These are phyloP conservation scores for Synergus itoensis DNA, from an alignment of 2,888 invertebrate species.

Conservation along the genomic window DNA sequence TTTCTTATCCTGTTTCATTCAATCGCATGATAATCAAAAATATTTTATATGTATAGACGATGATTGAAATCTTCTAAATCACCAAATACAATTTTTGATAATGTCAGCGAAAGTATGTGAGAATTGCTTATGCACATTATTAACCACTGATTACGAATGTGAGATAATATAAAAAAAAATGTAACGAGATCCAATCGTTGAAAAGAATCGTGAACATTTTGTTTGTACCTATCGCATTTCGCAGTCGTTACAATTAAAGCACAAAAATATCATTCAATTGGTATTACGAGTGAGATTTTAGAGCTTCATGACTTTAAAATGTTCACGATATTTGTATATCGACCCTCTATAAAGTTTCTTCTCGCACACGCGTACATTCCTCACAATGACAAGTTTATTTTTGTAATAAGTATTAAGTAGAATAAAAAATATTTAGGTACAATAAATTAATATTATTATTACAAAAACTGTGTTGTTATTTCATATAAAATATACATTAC, in stretches of 20 bases:
- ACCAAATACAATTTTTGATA: neutral
- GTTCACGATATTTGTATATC: neutral
- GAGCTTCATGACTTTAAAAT: conserved; percentile 6
- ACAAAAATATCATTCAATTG: neutral
- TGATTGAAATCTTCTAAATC: neutral
- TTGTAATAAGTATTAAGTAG: conserved; percentile 35
- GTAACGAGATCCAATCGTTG: neutral
- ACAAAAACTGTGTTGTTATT: neutral
- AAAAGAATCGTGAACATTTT: neutral
- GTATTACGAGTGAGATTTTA: conserved; percentile 1
- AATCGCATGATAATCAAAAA: neutral
- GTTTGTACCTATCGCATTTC: neutral
- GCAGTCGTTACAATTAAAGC: neutral
- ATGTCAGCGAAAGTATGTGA: neutral
- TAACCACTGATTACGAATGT: neutral
- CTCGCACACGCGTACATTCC: conserved; percentile 37
- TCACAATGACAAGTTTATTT: conserved; percentile 39
- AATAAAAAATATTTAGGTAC: conserved; percentile 11
- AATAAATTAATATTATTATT: conserved; percentile 34
- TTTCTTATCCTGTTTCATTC: neutral
- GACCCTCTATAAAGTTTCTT: conserved; percentile 11
- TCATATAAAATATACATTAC: neutral
- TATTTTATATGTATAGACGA: neutral
- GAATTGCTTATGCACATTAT: neutral
- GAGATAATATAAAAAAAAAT: neutral